Percentiles rank a stretch among this genome's conserved stretches.
These are phyloP conservation scores for Cantharis lateralis DNA, from an alignment of 2,888 invertebrate species.

Conservation along the genomic window DNA sequence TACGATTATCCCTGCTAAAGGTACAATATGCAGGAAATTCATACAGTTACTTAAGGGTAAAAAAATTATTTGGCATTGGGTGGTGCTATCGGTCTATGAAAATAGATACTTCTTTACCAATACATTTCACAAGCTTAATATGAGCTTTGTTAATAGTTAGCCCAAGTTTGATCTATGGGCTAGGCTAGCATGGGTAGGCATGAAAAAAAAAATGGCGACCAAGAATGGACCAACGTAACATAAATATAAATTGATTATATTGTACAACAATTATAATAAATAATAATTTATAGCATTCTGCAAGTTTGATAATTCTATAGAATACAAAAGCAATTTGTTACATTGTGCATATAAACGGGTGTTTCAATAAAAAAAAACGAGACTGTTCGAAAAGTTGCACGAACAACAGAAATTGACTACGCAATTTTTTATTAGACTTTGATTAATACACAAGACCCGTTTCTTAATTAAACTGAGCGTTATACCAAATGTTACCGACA, in stretches of 20 bases:
- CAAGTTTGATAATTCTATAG: not conserved
- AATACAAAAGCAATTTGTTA: not conserved
- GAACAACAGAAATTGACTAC: slow-evolving; percentile 7
- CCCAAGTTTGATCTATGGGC: too few species aligned
- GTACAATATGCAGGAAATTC: not conserved
- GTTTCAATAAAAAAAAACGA: not conserved
- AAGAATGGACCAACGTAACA: not conserved
- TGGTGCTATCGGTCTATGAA: too few species aligned
- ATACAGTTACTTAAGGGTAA: too few species aligned
- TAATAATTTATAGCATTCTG: not conserved
- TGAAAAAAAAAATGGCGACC: not conserved
- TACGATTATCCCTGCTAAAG: not conserved
- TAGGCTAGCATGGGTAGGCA: too few species aligned
- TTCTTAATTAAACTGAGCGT: slow-evolving; percentile 31
- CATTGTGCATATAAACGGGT: not conserved
- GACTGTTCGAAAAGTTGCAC: not conserved
- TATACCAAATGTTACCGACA: slow-evolving; percentile 30
- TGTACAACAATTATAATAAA: not conserved
- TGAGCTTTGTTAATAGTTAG: too few species aligned
- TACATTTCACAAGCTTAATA: too few species aligned
- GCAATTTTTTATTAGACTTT: slow-evolving; percentile 27
- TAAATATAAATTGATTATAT: not conserved
- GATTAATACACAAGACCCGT: slow-evolving; percentile 24
- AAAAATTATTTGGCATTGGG: too few species aligned
- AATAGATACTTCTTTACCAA: too few species aligned